phyloP scores from a whole-genome alignment of 2,888 invertebrate genomes.

The Drosophila multiciliata region DNA sequence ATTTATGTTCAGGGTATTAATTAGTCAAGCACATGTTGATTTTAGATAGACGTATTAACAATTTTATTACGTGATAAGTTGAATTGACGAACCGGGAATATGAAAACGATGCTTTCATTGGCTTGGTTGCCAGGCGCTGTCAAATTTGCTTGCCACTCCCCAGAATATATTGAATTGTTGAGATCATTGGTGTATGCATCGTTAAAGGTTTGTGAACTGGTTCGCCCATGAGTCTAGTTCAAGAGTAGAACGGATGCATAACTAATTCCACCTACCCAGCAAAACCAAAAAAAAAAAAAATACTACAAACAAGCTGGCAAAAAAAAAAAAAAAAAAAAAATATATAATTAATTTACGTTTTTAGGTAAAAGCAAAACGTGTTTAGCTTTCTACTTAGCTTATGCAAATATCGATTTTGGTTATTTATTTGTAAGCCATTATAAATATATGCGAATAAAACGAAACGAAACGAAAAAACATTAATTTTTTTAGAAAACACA shows the following conservation, averaged over 20 bases:
- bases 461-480: constrained; percentile 24
- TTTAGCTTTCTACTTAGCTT: constrained; percentile 80
- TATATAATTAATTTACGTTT: constrained; percentile 39
- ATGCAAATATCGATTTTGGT: constrained; percentile 72
- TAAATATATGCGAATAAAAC: constrained; percentile 56
- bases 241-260: constrained; percentile 4
- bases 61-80: constrained; percentile 44
- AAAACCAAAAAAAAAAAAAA: background rate
- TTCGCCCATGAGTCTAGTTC: constrained; percentile 20
- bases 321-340: constrained; percentile 8
- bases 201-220: constrained; percentile 28
- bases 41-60: background rate
- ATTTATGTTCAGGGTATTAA: background rate
- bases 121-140: constrained; percentile 14
- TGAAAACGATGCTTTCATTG: background rate
- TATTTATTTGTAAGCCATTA: constrained; percentile 71
- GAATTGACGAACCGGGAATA: constrained; percentile 14
- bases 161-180: constrained; percentile 27
- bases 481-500: constrained; percentile 45
- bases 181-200: constrained; percentile 46
- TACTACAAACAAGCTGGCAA: constrained; percentile 30
- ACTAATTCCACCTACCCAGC: constrained; percentile 5
- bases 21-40: background rate
- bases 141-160: constrained; percentile 21
- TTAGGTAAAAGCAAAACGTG: constrained; percentile 79